A percentile compares a stretch with the other conserved stretches of the same genome.
Conservation (phyloP, 2,113 vertebrate species). For the Myrmecophaga tridactyla region DNA sequence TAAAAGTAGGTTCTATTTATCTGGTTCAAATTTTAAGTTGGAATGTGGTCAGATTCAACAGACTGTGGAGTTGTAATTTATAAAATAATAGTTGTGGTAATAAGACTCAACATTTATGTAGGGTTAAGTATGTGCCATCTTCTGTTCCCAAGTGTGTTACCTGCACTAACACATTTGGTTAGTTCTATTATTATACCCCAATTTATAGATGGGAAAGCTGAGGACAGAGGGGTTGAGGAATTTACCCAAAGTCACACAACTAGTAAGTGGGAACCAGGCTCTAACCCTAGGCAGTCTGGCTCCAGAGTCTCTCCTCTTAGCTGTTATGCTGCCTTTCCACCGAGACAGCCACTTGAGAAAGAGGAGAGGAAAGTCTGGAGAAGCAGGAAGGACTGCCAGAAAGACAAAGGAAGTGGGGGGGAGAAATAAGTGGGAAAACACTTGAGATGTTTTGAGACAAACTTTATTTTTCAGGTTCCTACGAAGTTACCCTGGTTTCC, state of each 20-base stretch:
- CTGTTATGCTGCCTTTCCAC: background rate
- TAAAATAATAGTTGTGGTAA: background rate
- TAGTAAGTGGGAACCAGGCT: background rate
- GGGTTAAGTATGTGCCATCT: background rate
- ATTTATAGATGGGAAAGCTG: background rate
- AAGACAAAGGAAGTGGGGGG: background rate
- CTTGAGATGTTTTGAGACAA: background rate
- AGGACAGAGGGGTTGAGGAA: background rate
- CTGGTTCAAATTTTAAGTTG: background rate
- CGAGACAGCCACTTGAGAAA: background rate
- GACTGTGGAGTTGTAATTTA: background rate
- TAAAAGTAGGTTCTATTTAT: background rate
- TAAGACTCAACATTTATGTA: background rate
- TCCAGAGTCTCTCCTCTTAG: background rate
- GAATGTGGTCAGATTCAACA: slow-evolving; percentile 11
- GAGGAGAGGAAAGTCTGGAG: background rate
- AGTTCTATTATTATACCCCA: background rate
- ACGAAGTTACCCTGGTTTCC: background rate
- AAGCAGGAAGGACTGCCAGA: background rate
- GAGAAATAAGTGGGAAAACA: background rate
- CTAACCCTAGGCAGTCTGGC: background rate
- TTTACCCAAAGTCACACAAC: background rate
- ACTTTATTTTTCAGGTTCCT: background rate
- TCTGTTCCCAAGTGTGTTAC: background rate
- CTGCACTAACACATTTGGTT: background rate